Evolutionary conservation across 2,888 invertebrate genomes (phyloP), one percentile per base, ranked within the genome.

Genomic region (Hirtodrosophila trivittata): DNA sequence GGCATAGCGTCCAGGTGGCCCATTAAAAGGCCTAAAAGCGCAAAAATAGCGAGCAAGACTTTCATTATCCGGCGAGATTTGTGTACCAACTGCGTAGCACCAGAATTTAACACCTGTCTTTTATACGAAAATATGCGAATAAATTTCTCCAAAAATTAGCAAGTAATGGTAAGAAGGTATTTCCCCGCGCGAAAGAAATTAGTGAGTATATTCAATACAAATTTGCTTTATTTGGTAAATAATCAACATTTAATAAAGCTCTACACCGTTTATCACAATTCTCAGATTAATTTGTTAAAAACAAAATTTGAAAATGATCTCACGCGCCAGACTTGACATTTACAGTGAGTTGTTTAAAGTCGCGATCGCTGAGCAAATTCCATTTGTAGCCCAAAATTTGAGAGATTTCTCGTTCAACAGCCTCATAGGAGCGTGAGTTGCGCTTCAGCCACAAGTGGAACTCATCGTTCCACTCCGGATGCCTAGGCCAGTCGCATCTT

Each of bases 401-500:
- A 0, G 95, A 94, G 9, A 96, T 93, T 90, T 95, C 95, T 14
- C 89, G 89, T 83, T 94, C 94, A 0, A 94, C 94, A 1, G 89
- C 86, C 46, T 94, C 93, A 77, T 95, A 95, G 9, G 93, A 93
- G 45, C 91, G 90, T 7, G 94, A 93, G 56, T 92, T 92, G 1
- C 87, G 88, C 81, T 92, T 93, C 21, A 96, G 89, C 95, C 95
- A 95, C 13, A 90, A 69, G 75, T 93, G 93, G 87, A 94, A 95
- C 49, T 94, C 93, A 1, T 92, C 89, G 0, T 93, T 91, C 95
- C 95, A 95, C 57, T 94, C 93, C 0, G 92, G 92, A 82, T 92
- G 92, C 56, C 92, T 91, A 1, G 93, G 93, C 95, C 95, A 96
- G 77, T 94, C 94, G 80, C 93, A 93, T 88, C 94, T 92, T 62